Conservation (phyloP, 1,140 invertebrate species). For the Leptinotarsa lineolata region DNA sequence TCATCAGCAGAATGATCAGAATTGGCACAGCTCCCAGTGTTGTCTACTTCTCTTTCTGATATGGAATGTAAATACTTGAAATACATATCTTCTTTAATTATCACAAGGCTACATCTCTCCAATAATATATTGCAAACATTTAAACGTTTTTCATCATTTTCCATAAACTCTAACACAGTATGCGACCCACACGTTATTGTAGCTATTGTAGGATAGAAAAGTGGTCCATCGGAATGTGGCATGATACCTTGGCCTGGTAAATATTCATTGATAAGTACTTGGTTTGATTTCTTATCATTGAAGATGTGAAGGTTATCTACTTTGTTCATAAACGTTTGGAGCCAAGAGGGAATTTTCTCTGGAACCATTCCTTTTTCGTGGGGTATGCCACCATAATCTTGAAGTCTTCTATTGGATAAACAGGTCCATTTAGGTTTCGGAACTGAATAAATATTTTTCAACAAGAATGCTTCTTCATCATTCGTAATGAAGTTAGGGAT, state of each 20-base stretch:
- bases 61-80: slow-evolving; percentile 88
- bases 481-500: slow-evolving; percentile 88
- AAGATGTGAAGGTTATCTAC: slow-evolving; percentile 76
- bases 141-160: slow-evolving; percentile 55
- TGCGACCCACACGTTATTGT: slow-evolving; percentile 92
- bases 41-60: slow-evolving; percentile 72
- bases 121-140: slow-evolving; percentile 73
- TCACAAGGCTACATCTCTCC: slow-evolving; percentile 84
- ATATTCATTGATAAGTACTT: slow-evolving; percentile 97
- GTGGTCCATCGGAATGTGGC: slow-evolving; percentile 92
- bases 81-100: slow-evolving; percentile 86
- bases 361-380: slow-evolving; percentile 93
- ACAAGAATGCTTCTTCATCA: slow-evolving; percentile 77
- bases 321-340: slow-evolving; percentile 74
- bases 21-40: slow-evolving; percentile 71
- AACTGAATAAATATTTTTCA: slow-evolving; percentile 73
- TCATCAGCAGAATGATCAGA: slow-evolving; percentile 66
- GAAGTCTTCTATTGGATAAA: slow-evolving; percentile 84
- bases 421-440: slow-evolving; percentile 97
- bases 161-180: slow-evolving; percentile 84
- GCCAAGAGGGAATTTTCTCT: slow-evolving; percentile 87
- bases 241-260: slow-evolving; percentile 90
- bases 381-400: slow-evolving; percentile 96
- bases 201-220: slow-evolving; percentile 91
- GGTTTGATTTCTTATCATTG: slow-evolving; percentile 81